Evolutionary conservation across 2,113 vertebrate species (phyloP).

Genomic region (Phasianus colchicus): DNA sequence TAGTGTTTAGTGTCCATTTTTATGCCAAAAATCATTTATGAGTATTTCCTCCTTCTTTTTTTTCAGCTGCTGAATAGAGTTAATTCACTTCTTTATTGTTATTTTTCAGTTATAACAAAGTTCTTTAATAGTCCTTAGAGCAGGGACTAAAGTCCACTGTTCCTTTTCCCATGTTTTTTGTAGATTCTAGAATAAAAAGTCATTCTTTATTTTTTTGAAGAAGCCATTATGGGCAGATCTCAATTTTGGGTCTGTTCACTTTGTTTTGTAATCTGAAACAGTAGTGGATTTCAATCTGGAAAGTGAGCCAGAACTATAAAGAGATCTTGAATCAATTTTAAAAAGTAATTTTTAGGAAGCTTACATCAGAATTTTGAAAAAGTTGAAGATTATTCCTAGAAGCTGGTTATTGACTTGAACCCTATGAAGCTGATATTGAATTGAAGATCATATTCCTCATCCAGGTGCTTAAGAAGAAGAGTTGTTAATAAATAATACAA

Average conservation of each 20-base stretch:
- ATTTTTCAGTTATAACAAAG: not conserved
- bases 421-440: not conserved
- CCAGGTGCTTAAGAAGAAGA: not conserved
- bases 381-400: not conserved
- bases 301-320: not conserved
- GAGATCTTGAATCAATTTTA: not conserved
- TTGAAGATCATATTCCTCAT: not conserved
- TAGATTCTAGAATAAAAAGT: not conserved
- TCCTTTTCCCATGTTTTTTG: not conserved
- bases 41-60: not conserved
- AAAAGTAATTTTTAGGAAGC: not conserved
- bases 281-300: not conserved
- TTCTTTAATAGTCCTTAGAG: not conserved
- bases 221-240: not conserved
- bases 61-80: not conserved
- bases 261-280: not conserved
- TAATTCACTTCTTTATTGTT: not conserved
- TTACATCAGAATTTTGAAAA: not conserved
- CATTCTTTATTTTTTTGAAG: not conserved
- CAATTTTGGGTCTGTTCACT: not conserved
- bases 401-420: not conserved
- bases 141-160: not conserved
- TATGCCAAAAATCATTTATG: not conserved
- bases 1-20: not conserved
- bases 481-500: not conserved